Conservation (phyloP, 2,797 vertebrate genomes). For the Cuculus canorus region DNA sequence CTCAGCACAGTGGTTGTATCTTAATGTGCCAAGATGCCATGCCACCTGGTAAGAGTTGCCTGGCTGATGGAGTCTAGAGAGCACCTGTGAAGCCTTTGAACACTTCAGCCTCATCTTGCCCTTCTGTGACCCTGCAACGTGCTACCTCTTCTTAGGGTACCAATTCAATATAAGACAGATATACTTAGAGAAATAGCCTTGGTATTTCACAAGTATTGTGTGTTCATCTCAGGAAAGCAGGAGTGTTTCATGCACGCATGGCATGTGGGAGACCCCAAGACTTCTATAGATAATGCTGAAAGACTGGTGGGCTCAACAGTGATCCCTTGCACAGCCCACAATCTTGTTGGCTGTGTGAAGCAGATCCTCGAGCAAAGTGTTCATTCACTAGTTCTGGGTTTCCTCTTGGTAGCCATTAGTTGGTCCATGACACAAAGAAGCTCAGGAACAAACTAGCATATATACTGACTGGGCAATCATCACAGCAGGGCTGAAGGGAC, state of each 20-base stretch:
- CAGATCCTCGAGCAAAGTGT: not conserved
- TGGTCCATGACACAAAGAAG: not conserved
- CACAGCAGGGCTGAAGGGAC: fast-evolving
- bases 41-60: not conserved
- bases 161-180: not conserved
- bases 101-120: not conserved
- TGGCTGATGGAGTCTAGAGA: not conserved
- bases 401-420: not conserved
- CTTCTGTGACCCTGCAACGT: not conserved
- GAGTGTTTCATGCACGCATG: not conserved
- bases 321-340: not conserved
- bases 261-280: not conserved
- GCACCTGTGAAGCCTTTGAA: not conserved
- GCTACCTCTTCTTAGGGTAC: not conserved
- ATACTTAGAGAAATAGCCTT: not conserved
- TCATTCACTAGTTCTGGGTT: not conserved
- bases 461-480: not conserved
- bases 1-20: not conserved
- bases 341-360: fast-evolving
- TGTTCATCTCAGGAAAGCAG: not conserved
- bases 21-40: not conserved
- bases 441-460: not conserved
- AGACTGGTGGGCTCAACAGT: not conserved
- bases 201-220: not conserved
- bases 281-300: not conserved